Base-by-base conservation (phyloP, 2,797 vertebrate genomes). In the Lithobates pipiens region DNA sequence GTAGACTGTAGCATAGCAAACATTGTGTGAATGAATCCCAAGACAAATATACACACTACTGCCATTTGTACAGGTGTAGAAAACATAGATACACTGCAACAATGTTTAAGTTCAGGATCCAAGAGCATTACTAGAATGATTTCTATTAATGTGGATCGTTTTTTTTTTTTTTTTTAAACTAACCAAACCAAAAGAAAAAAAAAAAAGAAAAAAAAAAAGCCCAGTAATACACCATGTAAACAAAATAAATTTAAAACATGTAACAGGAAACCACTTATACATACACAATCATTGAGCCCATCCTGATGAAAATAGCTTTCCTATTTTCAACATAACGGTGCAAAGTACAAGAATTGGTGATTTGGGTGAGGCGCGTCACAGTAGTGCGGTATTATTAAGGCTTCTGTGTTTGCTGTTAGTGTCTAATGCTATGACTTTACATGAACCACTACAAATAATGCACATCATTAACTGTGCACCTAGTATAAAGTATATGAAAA, bases 331-430 rank as follows among this genome's bases (percentile, higher is more conserved):
- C 32, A 63, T 32, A 67, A 27, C 21, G 67, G 63, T 46, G 67
- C 5, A 73, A 79, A 46, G 25, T 39, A 34, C 32, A 57, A 73
- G 32, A 78, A 65, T 6, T 63, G 27, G 25, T 10, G 65, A 54
- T 78, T 29, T 82, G 61, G 85, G 34, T 32, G 57, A 78, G 80
- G 77, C 61, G 68, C 39, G 61, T 87, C 86, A 87, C 86, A 87
- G 86, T 83, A 61, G 42, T 57, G 69, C 86, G 86, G 86, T 76
- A 85, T 65, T 72, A 71, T 71, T 87, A 87, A 87, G 86, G 86
- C 86, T 75, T 44, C 25, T 61, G 50, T 81, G 6, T 10, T 68
- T 29, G 65, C 39, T 50, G 25, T 32, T 82, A 16, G 15, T 67
- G 1, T 61, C 54, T 5, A 11, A 9, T 2, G 21, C 54, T 61